phyloP scores from a whole-genome alignment of 2,888 invertebrate genomes.

The Corythucha ciliata region DNA sequence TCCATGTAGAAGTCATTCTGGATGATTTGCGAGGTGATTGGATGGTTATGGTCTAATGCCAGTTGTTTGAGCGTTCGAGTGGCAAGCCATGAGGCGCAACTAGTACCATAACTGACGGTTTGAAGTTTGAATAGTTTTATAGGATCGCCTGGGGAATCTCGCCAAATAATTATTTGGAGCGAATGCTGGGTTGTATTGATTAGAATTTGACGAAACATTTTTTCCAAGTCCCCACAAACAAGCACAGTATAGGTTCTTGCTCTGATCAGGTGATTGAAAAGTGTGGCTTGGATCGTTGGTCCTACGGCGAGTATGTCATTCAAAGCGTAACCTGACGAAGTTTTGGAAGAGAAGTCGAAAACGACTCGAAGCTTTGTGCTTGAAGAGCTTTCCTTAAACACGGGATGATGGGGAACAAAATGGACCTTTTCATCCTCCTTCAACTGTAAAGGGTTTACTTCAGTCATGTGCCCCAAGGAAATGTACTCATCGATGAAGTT shows the following conservation, averaged over 20 bases:
- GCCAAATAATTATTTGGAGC: slow-evolving; percentile 35
- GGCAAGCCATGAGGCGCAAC: slow-evolving; percentile 26
- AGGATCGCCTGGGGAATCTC: slow-evolving; percentile 25
- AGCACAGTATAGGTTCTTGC: slow-evolving; percentile 20
- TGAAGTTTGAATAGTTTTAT: slow-evolving; percentile 28
- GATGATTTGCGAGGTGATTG: too few relatives aligned
- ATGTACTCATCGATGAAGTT: slow-evolving; percentile 26
- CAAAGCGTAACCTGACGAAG: slow-evolving; percentile 27
- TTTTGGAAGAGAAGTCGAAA: slow-evolving; percentile 35
- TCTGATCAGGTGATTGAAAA: slow-evolving; percentile 22
- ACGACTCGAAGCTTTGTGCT: slow-evolving; percentile 38
- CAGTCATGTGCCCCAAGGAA: slow-evolving; percentile 32
- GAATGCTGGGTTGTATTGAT: slow-evolving; percentile 27
- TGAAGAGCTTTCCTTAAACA: slow-evolving; percentile 32
- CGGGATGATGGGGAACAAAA: slow-evolving; percentile 38
- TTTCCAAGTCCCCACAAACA: slow-evolving; percentile 34
- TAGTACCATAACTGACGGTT: slow-evolving; percentile 35
- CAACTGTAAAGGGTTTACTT: slow-evolving; percentile 7
- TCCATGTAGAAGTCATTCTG: too few relatives aligned
- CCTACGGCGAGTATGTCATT: slow-evolving; percentile 26
- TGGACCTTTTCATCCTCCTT: slow-evolving; percentile 4
- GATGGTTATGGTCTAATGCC: too few relatives aligned
- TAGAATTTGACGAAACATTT: slow-evolving; percentile 36
- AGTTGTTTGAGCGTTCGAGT: slow-evolving; percentile 18
- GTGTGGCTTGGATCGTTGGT: slow-evolving; percentile 25